Base-by-base conservation (phyloP, 2,797 vertebrate genomes). In the Myotis vivesi region DNA sequence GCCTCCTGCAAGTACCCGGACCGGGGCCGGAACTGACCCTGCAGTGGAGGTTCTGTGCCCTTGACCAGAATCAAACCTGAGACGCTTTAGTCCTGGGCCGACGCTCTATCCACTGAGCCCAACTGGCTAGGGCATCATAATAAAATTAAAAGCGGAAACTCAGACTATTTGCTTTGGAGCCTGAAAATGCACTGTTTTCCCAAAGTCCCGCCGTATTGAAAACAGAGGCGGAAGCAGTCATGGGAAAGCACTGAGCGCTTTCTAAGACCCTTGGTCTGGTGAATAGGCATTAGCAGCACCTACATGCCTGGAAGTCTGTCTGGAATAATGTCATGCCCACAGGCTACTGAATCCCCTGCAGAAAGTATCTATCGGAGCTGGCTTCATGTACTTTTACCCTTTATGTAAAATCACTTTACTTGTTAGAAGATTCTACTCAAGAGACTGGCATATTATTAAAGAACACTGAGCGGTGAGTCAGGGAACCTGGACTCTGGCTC, bases 81-180 rank as follows among this genome's bases (percentile, higher is more conserved):
- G 59, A 30, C 59, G 5, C 59, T 12, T 30, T 28, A 13, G 12
- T 28, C 59, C 59, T 15, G 59, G 59, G 28, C 28, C 5, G 2
- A 15, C 28, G 2, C 59, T 13, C 57, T 30, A 13, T 28, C 59
- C 59, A 15, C 59, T 15, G 59, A 62, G 28, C 59, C 25, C 13
- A 28, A 15, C 12, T 10, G 22, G 55, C 55, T 15, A 13, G 57
- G 59, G 59, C 59, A 6, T 62, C 12, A 1, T 28, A 23, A 33
- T 11, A 82, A 77, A 83, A 64, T 69, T 77, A 72, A 87, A 90
- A 44, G 41, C 53, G 8, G n/a, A 88, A 94, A 91, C 57, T 72
- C 59, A 81, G 22, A 69, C 79, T 44, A 57, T 46, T 55, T 79
- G 83, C 41, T 71, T 9, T 72, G n/a, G 85, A 17, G 25, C 36